Conservation (phyloP, 2,113 vertebrate genomes). For the Ranitomeya imitator region DNA sequence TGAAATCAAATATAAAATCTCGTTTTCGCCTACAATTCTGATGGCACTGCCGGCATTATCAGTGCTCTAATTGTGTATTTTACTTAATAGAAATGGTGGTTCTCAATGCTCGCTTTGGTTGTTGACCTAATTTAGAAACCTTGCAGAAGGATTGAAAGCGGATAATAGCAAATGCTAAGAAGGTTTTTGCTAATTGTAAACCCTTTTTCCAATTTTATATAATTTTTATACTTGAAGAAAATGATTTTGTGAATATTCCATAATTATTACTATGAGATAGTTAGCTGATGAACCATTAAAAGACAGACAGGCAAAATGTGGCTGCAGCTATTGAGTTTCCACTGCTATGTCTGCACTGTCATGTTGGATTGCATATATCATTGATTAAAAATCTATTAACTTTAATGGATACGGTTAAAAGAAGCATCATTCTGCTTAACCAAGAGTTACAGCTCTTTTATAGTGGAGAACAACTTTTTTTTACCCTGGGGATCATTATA, state of each 20-base stretch:
- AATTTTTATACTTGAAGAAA: not conserved
- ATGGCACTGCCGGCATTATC: not conserved
- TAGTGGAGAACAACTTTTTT: not conserved
- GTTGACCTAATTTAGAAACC: constrained; percentile 24
- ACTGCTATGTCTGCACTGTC: not conserved
- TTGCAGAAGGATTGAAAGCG: constrained; percentile 22
- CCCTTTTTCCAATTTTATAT: not conserved
- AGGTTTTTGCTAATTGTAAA: constrained; percentile 15
- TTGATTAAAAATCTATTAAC: not conserved
- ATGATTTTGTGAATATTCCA: constrained; percentile 21
- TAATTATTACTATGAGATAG: not conserved
- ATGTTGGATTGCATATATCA: not conserved
- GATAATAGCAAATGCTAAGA: constrained; percentile 10
- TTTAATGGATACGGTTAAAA: too few relatives aligned
- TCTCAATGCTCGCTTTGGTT: not conserved
- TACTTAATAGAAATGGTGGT: not conserved
- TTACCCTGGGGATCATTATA: not conserved
- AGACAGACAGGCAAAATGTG: not conserved
- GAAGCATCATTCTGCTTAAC: not conserved
- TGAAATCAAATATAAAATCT: not conserved
- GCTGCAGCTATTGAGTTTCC: not conserved
- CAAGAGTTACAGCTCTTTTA: not conserved
- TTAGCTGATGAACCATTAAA: constrained; percentile 26
- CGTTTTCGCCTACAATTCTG: not conserved
- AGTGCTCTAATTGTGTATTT: constrained; percentile 5